A percentile compares a stretch with the other conserved stretches of the same genome.
These are phyloP conservation scores for Dynastes tityus DNA, from an alignment of 2,888 invertebrate species.

Conservation along the genomic window DNA sequence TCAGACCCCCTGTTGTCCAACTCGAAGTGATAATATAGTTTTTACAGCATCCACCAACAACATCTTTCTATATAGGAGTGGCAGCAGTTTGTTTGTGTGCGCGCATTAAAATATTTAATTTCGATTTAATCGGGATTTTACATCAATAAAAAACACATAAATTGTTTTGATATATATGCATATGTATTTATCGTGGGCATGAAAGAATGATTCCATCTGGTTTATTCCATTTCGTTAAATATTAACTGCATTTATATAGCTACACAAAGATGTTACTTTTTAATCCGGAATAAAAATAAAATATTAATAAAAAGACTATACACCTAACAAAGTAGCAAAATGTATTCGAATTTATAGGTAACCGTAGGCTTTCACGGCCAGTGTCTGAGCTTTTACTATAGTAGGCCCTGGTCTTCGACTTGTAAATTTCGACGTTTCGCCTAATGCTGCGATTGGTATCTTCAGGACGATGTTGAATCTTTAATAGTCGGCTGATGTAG, in stretches of 20 bases:
- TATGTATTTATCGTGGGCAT: conserved; percentile 21
- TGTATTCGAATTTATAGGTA: too few relatives aligned
- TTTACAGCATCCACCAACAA: conserved; percentile 65
- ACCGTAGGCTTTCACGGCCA: too few relatives aligned
- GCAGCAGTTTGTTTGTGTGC: conserved; percentile 61
- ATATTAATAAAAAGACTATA: not conserved
- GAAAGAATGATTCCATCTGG: conserved; percentile 10
- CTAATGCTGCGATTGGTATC: too few relatives aligned
- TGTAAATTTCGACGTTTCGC: too few relatives aligned
- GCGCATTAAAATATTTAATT: conserved; percentile 68
- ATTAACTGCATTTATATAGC: not conserved
- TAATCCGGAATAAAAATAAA: not conserved
- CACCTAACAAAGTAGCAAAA: not conserved
- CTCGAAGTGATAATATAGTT: conserved; percentile 69
- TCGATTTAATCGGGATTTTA: conserved; percentile 69
- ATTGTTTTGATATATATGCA: conserved; percentile 57
- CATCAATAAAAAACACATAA: conserved; percentile 68
- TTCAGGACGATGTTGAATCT: too few relatives aligned
- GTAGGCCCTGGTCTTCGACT: too few relatives aligned
- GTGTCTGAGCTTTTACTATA: too few relatives aligned
- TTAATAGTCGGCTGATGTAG: too few relatives aligned
- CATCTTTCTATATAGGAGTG: conserved; percentile 60
- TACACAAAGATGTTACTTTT: not conserved
- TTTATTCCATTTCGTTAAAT: not conserved
- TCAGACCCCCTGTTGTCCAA: conserved; percentile 64